phyloP scores from a whole-genome alignment of 2,113 vertebrate species.

The Oplegnathus fasciatus region DNA sequence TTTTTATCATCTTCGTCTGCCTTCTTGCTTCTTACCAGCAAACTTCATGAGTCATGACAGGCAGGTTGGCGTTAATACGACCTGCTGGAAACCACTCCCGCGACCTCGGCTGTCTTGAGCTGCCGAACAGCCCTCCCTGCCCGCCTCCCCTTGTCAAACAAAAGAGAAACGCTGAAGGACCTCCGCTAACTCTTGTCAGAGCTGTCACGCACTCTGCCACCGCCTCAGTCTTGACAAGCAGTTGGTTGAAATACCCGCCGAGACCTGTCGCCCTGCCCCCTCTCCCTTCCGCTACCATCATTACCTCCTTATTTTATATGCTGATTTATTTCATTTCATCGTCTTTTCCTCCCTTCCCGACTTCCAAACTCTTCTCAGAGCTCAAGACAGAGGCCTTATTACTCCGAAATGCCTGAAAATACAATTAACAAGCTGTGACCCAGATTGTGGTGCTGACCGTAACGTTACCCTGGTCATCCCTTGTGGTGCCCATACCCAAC shows the following conservation, averaged over 20 bases:
- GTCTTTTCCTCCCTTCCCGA: neutral
- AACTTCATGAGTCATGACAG: constrained; percentile 75
- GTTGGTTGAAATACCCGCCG: constrained; percentile 61
- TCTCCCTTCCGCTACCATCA: constrained; percentile 38
- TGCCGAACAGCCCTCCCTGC: constrained; percentile 33
- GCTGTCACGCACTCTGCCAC: constrained; percentile 72
- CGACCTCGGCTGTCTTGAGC: constrained; percentile 66
- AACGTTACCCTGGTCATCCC: constrained; percentile 44
- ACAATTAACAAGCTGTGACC: constrained; percentile 69
- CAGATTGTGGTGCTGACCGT: constrained; percentile 43
- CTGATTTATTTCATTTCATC: constrained; percentile 48
- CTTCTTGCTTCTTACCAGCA: constrained; percentile 1
- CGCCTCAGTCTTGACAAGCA: constrained; percentile 68
- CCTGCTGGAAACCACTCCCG: constrained; percentile 61
- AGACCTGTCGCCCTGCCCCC: constrained; percentile 51
- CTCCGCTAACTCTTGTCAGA: constrained; percentile 77
- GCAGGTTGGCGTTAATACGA: constrained; percentile 60
- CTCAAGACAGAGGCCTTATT: constrained; percentile 16
- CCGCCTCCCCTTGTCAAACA: constrained; percentile 68
- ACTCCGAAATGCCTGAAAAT: constrained; percentile 46
- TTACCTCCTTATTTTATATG: constrained; percentile 58
- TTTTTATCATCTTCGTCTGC: neutral
- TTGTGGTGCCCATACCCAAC: constrained; percentile 10
- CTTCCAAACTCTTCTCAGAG: constrained; percentile 20
- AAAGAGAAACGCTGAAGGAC: constrained; percentile 65